A percentile compares a stretch with the other conserved stretches of the same genome.
These are phyloP conservation scores for Quadroppia sp. DNA, from an alignment of 2,888 invertebrate species.

Conservation along the genomic window DNA sequence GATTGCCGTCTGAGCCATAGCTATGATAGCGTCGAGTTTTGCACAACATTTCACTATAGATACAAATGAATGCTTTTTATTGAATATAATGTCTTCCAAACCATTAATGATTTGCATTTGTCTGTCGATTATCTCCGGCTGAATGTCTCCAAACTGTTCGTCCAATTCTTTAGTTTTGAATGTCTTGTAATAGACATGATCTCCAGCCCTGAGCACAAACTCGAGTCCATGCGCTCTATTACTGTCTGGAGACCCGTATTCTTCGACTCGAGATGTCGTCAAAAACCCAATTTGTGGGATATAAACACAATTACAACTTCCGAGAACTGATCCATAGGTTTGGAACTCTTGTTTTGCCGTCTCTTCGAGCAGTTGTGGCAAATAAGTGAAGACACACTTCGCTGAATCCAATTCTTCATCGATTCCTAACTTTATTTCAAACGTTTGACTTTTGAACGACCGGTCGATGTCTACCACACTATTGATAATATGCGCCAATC, in stretches of 20 bases:
- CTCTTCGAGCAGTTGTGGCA: constrained; percentile 27
- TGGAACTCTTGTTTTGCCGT: background rate
- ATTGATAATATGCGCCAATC: constrained; percentile 4
- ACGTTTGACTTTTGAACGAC: constrained; percentile 13
- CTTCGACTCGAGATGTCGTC: background rate
- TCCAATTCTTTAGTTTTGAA: constrained; percentile 65
- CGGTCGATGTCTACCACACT: constrained; percentile 32
- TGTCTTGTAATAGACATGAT: constrained; percentile 68
- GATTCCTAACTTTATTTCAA: constrained; percentile 40
- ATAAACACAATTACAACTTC: constrained; percentile 51
- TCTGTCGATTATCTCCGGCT: constrained; percentile 71
- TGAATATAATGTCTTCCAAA: constrained; percentile 62
- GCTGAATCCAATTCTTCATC: constrained; percentile 40
- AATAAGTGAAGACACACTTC: constrained; percentile 3
- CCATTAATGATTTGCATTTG: constrained; percentile 72
- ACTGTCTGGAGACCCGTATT: background rate
- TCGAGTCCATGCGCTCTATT: background rate
- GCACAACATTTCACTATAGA: constrained; percentile 62
- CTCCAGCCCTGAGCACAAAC: constrained; percentile 62
- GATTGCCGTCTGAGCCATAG: constrained; percentile 63
- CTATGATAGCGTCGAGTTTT: constrained; percentile 69
- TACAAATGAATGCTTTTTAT: constrained; percentile 60
- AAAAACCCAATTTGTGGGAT: constrained; percentile 58
- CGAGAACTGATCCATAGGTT: background rate
- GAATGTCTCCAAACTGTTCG: constrained; percentile 69